Percentiles rank a stretch among this genome's conserved stretches.
Conservation (phyloP, 2,797 vertebrate species). For the Microctenopoma stevenorrisi region DNA sequence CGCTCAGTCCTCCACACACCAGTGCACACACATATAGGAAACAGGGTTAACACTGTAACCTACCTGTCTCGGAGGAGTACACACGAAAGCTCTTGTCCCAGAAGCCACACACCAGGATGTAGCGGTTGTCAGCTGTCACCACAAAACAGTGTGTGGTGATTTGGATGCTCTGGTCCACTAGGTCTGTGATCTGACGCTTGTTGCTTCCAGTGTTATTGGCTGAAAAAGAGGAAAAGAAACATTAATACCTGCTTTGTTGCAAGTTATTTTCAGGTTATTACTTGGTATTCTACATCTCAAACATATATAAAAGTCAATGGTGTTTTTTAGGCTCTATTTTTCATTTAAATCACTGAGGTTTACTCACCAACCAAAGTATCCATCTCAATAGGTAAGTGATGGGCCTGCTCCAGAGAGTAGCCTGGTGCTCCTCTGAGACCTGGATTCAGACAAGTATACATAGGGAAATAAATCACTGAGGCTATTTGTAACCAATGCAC, state of each 20-base stretch:
- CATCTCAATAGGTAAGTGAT: conserved; percentile 99
- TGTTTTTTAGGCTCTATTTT: too few species aligned
- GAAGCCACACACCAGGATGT: conserved; percentile 98
- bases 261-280: conserved; percentile 5
- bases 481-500: conserved; percentile 34
- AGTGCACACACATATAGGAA: conserved; percentile 69
- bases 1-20: conserved; percentile 68
- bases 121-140: conserved; percentile 99
- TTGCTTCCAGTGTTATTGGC: conserved; percentile 94
- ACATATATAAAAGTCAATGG: not conserved
- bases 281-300: not conserved
- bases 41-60: conserved; percentile 73
- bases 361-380: conserved; percentile 94
- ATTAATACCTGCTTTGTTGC: conserved; percentile 25
- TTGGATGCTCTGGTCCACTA: conserved; percentile 99
- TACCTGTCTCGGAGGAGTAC: conserved; percentile 98
- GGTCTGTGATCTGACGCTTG: conserved; percentile 98
- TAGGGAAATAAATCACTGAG: conserved; percentile 34
- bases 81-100: conserved; percentile 99
- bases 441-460: conserved; percentile 66
- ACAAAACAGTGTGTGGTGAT: conserved; percentile 99
- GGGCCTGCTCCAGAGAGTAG: conserved; percentile 97
- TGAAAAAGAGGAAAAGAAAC: conserved; percentile 56
- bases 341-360: not conserved
- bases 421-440: conserved; percentile 96